Base-by-base conservation (phyloP, 2,888 invertebrate genomes). In the Acanthosepion lycidas region DNA sequence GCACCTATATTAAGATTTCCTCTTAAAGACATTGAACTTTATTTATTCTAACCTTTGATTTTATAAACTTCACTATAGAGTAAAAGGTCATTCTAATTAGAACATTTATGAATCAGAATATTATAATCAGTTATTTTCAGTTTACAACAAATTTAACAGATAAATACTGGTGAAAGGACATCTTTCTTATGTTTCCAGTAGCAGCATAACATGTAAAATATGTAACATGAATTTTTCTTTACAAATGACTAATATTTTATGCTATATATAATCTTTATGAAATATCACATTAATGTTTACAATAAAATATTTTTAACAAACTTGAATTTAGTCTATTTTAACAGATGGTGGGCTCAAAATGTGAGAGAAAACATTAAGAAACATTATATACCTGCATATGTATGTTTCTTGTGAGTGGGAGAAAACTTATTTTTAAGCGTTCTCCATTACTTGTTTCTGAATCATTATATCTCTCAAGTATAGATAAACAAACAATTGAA, bases 111-210 rank as follows among this genome's bases (percentile, higher is more conserved):
- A 78, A 78, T 78, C 28, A 78, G 78, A 78, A n/a, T 12, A n/a
- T 78, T 78, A n/a, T n/a, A 78, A 78, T 78, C 78, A 78, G 28
- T 78, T 78, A 78, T 78, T 28, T 78, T n/a, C 78, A 78, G 78
- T 78, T 78, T n/a, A 78, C n/a, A n/a, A 28, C 78, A 78, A 78
- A 78, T 78, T 78, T 6, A n/a, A 78, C 28, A n/a, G 78, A 78
- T n/a, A 12, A 28, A 78, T 3, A 78, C 28, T 78, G 15, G 55
- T 18, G 55, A 55, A 20, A 55, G 55, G 20, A 15, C 15, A 55
- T n/a, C 26, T 78, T 28, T n/a, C 64, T 78, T 78, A 78, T 9
- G 9, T 6, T 78, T 78, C 28, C 26, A 28, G 12, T 78, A 64
- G 64, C 26, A 78, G n/a, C 78, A 78, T 23, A 28, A 78, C 3